Conservation (phyloP, 2,888 invertebrate genomes). For the Apotomis turbidana region DNA sequence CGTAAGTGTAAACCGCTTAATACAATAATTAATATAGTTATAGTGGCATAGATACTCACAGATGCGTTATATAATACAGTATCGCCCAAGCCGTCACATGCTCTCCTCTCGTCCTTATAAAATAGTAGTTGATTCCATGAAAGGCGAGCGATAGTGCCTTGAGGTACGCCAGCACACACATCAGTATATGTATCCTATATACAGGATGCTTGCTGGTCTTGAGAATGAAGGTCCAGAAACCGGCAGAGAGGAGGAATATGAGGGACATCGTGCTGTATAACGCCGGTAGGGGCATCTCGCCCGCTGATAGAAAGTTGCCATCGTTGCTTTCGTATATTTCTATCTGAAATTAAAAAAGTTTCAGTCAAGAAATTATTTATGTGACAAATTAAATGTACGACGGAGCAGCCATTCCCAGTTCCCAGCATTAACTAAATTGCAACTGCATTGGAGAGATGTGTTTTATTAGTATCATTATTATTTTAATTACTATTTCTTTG, state of each 20-base stretch:
- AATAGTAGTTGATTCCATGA: conserved; percentile 97
- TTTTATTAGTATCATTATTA: too few relatives aligned
- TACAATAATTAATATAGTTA: too few relatives aligned
- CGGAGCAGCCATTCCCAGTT: too few relatives aligned
- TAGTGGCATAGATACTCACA: conserved; percentile 84
- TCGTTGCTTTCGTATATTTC: conserved; percentile 94
- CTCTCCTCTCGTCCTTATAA: conserved; percentile 95
- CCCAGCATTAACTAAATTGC: too few relatives aligned
- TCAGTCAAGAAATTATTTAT: too few relatives aligned
- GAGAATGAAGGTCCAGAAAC: conserved; percentile 96
- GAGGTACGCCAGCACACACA: conserved; percentile 96
- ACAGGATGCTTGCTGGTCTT: conserved; percentile 92
- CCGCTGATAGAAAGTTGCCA: conserved; percentile 95
- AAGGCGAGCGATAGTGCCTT: conserved; percentile 97
- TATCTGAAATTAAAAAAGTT: conserved; percentile 80
- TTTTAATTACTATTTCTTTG: too few relatives aligned
- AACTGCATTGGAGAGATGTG: too few relatives aligned
- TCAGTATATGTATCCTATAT: conserved; percentile 97
- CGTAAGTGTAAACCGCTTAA: too few relatives aligned
- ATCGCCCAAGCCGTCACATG: conserved; percentile 99
- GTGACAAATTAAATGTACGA: too few relatives aligned
- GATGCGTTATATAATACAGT: conserved; percentile 98
- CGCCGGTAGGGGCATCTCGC: conserved; percentile 97
- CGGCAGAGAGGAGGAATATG: conserved; percentile 94
- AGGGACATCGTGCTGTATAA: conserved; percentile 96